Evolutionary conservation across 2,113 vertebrate genomes (phyloP), one percentile per base, ranked within the genome.

Genomic region (Tringa solitaria): DNA sequence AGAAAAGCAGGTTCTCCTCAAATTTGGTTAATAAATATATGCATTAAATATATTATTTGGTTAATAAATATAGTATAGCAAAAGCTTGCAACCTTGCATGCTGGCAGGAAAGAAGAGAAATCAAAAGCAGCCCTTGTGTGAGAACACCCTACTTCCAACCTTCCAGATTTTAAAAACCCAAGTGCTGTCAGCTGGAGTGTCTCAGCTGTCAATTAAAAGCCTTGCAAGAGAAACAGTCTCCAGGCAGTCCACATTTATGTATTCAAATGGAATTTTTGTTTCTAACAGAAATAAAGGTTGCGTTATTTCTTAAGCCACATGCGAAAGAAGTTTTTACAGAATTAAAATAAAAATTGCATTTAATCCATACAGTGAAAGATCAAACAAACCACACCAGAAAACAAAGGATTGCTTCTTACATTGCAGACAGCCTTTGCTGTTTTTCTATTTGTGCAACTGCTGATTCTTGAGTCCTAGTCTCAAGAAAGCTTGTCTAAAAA

Each of bases 151-250:
- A 50, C 70, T 83, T 59, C 37, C 28, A 91, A n/a, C 23, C 45
- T 72, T 85, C 50, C 2, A 65, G 54, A 83, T 69, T 64, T 54
- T 14, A 67, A 91, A 86, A 70, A 8, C 33, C 5, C 22, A 20
- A 91, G 41, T 37, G 82, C 74, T 95, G 94, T 97, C 96, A 95
- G 91, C 75, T 90, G 75, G 24, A 94, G 70, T 63, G 95, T 95
- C 95, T 96, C 89, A 95, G 77, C 90, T 95, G 95, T 88, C 96
- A 96, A 33, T 97, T 96, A 96, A 87, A 87, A 85, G 92, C 70
- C 39, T 16, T 76, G 78, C 45, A 65, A 50, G 23, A 94, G 67
- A 73, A 93, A 59, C 24, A 91, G 90, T 94, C 95, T 96, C 81
- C 82, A 94, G 93, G 93, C 84, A 85, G 54, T 87, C 87, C 82